Evolutionary conservation across 2,113 vertebrate genomes (phyloP).

Genomic region (Amphiprion ocellaris): DNA sequence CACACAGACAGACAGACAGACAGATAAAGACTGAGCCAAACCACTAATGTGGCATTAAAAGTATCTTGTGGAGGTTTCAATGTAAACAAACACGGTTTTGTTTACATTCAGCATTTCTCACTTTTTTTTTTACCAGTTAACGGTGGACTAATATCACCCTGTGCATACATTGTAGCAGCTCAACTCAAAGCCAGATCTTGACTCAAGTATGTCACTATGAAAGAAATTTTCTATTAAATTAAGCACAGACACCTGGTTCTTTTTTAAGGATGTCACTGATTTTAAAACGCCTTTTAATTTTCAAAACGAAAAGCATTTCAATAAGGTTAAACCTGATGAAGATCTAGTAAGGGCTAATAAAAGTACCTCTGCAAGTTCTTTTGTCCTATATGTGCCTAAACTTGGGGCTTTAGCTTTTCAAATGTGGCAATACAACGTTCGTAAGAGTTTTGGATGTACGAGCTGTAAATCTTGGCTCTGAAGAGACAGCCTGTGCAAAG

Average conservation of each 20-base stretch:
- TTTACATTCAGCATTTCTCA: not conserved
- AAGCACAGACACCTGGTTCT: not conserved
- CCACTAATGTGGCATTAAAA: conserved; percentile 33
- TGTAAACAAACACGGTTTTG: conserved; percentile 7
- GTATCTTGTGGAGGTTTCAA: conserved; percentile 4
- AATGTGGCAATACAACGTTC: not conserved
- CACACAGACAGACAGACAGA: conserved; percentile 37
- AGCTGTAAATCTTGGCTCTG: too few relatives aligned
- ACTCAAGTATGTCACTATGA: not conserved
- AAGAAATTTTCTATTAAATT: not conserved
- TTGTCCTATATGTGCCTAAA: too few relatives aligned
- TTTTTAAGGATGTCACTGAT: not conserved
- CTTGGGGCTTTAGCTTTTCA: not conserved
- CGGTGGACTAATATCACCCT: not conserved
- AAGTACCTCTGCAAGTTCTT: too few relatives aligned
- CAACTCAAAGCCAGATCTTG: not conserved
- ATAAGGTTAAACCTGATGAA: too few relatives aligned
- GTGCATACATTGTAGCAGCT: too few relatives aligned
- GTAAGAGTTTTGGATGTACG: not conserved
- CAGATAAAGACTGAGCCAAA: conserved; percentile 31
- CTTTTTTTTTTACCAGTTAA: not conserved
- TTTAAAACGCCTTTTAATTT: too few relatives aligned
- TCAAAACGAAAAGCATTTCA: too few relatives aligned
- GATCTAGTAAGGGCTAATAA: too few relatives aligned
- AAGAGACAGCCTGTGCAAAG: not conserved